Conservation (phyloP, 2,888 invertebrate genomes). For the Dastarcus helophoroides region DNA sequence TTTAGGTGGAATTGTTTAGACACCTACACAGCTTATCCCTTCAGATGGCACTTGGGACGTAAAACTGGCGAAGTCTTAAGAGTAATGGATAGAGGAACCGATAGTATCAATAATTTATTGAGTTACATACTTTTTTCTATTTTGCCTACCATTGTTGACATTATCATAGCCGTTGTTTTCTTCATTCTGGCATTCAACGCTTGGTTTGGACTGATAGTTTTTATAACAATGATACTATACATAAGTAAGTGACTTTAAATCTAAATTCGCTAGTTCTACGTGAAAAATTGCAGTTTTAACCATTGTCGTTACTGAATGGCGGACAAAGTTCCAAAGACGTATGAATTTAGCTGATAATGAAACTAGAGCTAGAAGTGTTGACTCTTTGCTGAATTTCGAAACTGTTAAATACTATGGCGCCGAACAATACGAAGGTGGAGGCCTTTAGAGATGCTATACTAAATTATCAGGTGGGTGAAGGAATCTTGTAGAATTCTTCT, state of each 20-base stretch:
- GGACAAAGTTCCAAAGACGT: conserved; percentile 85
- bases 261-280: no score
- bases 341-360: conserved; percentile 95
- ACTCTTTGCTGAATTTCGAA: conserved; percentile 94
- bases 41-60: conserved; percentile 85
- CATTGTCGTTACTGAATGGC: conserved; percentile 90
- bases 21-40: conserved; percentile 86
- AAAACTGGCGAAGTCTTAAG: conserved; percentile 96
- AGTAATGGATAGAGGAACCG: conserved; percentile 95
- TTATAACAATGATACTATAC: conserved; percentile 85
- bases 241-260: conserved; percentile 55
- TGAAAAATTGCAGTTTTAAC: conserved; percentile 72
- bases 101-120: conserved; percentile 87
- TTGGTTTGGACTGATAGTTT: conserved; percentile 94
- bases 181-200: conserved; percentile 80
- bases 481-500: no score
- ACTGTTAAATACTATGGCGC: conserved; percentile 98
- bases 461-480: conserved; percentile 64
- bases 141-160: conserved; percentile 84
- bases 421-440: conserved; percentile 80
- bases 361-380: conserved; percentile 82
- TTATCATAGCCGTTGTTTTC: conserved; percentile 79
- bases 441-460: conserved; percentile 76
- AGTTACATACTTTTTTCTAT: conserved; percentile 91
- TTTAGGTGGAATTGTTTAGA: conserved; percentile 66